phyloP scores from a whole-genome alignment of 2,888 invertebrate species.

The Andrena praecox region DNA sequence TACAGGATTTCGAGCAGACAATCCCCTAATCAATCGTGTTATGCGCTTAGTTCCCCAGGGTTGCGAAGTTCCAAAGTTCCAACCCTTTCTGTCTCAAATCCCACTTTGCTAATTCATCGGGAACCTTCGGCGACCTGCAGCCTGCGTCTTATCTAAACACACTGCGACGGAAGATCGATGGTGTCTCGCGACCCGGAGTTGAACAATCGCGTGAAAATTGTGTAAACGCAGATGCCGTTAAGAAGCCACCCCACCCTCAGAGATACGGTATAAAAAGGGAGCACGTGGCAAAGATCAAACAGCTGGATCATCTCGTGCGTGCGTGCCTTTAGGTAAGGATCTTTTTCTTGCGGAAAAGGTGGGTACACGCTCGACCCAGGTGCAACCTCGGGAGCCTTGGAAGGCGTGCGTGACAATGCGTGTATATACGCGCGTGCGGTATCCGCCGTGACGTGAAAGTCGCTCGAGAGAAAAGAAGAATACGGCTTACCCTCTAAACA shows the following conservation, averaged over 20 bases:
- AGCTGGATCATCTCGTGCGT: slow-evolving; percentile 84
- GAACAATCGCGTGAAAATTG: slow-evolving; percentile 68
- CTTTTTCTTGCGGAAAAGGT: slow-evolving; percentile 79
- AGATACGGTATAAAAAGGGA: slow-evolving; percentile 71
- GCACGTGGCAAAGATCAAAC: slow-evolving; percentile 83
- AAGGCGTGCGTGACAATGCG: slow-evolving; percentile 73
- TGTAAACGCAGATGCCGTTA: slow-evolving; percentile 77
- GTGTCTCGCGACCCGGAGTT: slow-evolving; percentile 17
- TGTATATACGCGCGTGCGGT: slow-evolving; percentile 48
- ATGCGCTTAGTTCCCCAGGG: too few species aligned
- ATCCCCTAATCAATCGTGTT: too few species aligned
- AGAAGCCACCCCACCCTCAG: slow-evolving; percentile 50
- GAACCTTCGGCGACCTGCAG: too few species aligned
- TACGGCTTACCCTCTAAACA: slow-evolving; percentile 32
- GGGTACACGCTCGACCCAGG: slow-evolving; percentile 69
- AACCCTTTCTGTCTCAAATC: too few species aligned
- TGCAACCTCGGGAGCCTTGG: slow-evolving; percentile 68
- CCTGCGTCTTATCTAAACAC: slow-evolving; percentile 6
- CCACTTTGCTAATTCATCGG: too few species aligned
- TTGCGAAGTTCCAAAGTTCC: too few species aligned
- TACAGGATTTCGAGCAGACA: too few species aligned
- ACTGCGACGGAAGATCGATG: slow-evolving; percentile 26
- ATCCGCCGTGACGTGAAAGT: slow-evolving; percentile 56
- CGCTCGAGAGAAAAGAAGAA: slow-evolving; percentile 30
- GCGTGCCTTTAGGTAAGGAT: slow-evolving; percentile 78